Evolutionary conservation across 2,113 vertebrate genomes (phyloP).

Genomic region (Ictidomys tridecemlineatus): DNA sequence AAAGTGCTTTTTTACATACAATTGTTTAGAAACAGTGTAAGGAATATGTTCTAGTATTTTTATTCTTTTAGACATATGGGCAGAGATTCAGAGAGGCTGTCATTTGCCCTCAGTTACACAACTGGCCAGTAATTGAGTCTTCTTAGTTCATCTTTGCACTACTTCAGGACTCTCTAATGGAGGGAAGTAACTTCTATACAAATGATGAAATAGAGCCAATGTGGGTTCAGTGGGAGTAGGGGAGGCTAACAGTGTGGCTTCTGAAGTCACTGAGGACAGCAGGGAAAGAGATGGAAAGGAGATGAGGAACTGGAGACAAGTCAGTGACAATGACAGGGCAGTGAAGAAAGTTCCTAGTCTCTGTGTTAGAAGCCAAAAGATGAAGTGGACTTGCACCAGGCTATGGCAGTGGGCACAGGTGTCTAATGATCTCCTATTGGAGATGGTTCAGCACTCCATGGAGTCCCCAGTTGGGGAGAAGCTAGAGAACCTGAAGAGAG

Average conservation of each 20-base stretch:
- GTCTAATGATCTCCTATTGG: background rate
- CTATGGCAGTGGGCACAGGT: background rate
- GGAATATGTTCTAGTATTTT: background rate
- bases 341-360: background rate
- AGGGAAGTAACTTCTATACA: background rate
- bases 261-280: background rate
- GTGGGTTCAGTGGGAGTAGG: background rate
- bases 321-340: background rate
- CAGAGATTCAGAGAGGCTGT: background rate
- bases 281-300: background rate
- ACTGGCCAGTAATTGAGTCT: background rate
- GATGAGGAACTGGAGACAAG: background rate
- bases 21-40: background rate
- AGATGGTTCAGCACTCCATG: background rate
- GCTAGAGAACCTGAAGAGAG: background rate
- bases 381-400: background rate
- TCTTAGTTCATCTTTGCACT: background rate
- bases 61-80: background rate
- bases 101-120: background rate
- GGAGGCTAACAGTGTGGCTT: background rate
- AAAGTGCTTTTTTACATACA: background rate
- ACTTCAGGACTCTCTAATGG: background rate
- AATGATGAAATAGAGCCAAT: background rate
- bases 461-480: background rate
- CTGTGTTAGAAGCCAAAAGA: background rate